Base-by-base conservation (phyloP, 2,888 invertebrate genomes). In the Frankliniella fusca region DNA sequence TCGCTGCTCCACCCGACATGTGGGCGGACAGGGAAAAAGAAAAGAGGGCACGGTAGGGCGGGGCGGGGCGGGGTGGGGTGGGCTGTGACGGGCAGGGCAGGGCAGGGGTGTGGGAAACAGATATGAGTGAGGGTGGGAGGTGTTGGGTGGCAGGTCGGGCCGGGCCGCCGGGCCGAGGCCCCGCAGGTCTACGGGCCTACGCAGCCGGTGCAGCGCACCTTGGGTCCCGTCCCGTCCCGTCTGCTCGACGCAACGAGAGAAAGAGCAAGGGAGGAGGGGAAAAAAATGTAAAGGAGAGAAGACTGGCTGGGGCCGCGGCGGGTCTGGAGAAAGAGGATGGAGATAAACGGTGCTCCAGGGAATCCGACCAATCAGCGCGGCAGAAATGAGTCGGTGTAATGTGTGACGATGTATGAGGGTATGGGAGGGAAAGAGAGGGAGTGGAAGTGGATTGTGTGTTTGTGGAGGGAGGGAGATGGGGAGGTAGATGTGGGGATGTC, bases 11-110 rank as follows among this genome's bases (percentile, higher is more conserved):
- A n/a, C 23, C 70, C n/a, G 70, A 70, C 70, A 70, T 70, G 70
- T 70, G 70, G 70, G 70, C 70, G 70, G 70, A 70, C 23, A 70
- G 70, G 23, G 23, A 23, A 65, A 65, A 65, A 65, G n/a, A 70
- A 70, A 23, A 11, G 23, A 70, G 70, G 70, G 23, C 0, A 70
- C 23, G 23, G 23, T n/a, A n/a, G n/a, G n/a, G n/a, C n/a, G n/a
- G n/a, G n/a, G n/a, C n/a, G n/a, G n/a, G n/a, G n/a, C n/a, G n/a
- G n/a, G n/a, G n/a, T n/a, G n/a, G n/a, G n/a, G n/a, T n/a, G 12
- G 54, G 15, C 54, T 54, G 54, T 20, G 54, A 20, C 54, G 54
- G 54, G 50, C 15, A 15, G 54, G 54, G 15, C 54, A 10, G 54
- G 54, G 20, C 1, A 76, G 70, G 23, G 27, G 70, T 76, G 70